phyloP scores from a whole-genome alignment of 2,888 invertebrate genomes.

The Limnephilus marmoratus region DNA sequence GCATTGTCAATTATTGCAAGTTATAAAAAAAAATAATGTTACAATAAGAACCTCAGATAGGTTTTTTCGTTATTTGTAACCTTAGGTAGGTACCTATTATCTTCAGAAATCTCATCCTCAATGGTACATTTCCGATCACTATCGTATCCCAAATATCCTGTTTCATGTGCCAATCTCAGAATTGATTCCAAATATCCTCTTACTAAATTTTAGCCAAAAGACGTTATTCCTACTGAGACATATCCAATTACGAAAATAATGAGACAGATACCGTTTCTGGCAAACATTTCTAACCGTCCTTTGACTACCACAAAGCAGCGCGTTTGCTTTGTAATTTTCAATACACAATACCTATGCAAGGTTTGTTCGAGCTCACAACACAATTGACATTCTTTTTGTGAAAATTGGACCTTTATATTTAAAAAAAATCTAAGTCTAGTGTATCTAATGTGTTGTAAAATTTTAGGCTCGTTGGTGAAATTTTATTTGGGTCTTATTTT shows the following conservation, averaged over 20 bases:
- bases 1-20: too few relatives aligned
- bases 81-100: background rate
- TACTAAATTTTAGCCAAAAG: background rate
- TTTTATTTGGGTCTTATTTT: background rate
- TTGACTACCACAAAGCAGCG: background rate
- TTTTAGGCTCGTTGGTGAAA: background rate
- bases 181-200: background rate
- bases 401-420: background rate
- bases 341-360: background rate
- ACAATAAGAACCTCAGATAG: background rate
- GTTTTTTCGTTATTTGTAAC: too few relatives aligned
- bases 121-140: too few relatives aligned
- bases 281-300: background rate
- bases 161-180: background rate
- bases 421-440: background rate
- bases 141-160: background rate
- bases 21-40: background rate
- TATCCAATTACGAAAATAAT: slow-evolving; percentile 39
- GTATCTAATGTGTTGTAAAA: background rate
- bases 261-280: slow-evolving; percentile 19
- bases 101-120: background rate
- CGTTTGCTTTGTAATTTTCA: background rate
- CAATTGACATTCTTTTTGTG: background rate
- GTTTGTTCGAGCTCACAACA: background rate
- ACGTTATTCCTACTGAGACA: background rate